phyloP scores from a whole-genome alignment of 2,797 vertebrate genomes.

The Selene dorsalis region DNA sequence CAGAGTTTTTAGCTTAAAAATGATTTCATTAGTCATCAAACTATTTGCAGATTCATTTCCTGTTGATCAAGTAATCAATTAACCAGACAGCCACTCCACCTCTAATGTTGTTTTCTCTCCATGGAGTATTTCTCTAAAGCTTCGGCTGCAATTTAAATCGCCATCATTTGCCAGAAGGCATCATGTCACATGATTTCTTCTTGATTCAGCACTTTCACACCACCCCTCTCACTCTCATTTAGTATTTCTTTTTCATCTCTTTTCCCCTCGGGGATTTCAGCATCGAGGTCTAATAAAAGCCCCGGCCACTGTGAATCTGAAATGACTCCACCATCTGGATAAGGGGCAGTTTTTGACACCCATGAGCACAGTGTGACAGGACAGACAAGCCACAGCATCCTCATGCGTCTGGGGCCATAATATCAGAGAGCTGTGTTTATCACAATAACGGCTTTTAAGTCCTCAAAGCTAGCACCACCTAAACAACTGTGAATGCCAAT shows the following conservation, averaged over 20 bases:
- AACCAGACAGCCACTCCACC: neutral
- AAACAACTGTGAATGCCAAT: conserved; percentile 54
- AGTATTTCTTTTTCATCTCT: conserved; percentile 33
- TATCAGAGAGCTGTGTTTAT: conserved; percentile 62
- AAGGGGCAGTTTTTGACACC: conserved; percentile 57
- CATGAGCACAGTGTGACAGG: conserved; percentile 49
- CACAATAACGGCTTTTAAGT: conserved; percentile 53
- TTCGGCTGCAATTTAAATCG: conserved; percentile 55
- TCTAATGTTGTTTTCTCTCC: conserved; percentile 6
- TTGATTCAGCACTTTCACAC: conserved; percentile 69
- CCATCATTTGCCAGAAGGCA: conserved; percentile 67
- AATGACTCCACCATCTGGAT: conserved; percentile 75
- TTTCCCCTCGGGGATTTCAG: conserved; percentile 49
- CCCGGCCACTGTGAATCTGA: conserved; percentile 55
- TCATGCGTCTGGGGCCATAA: conserved; percentile 41
- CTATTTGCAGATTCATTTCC: neutral
- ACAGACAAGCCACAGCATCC: conserved; percentile 36
- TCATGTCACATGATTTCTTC: conserved; percentile 59
- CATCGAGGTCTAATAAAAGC: conserved; percentile 63
- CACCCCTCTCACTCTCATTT: conserved; percentile 15
- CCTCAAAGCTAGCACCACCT: conserved; percentile 30
- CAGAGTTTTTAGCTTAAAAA: neutral
- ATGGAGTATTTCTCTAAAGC: conserved; percentile 32
- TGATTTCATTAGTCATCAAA: neutral
- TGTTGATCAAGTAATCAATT: neutral